phyloP scores from a whole-genome alignment of 1,140 invertebrate genomes.

The Diorhabda elongata region DNA sequence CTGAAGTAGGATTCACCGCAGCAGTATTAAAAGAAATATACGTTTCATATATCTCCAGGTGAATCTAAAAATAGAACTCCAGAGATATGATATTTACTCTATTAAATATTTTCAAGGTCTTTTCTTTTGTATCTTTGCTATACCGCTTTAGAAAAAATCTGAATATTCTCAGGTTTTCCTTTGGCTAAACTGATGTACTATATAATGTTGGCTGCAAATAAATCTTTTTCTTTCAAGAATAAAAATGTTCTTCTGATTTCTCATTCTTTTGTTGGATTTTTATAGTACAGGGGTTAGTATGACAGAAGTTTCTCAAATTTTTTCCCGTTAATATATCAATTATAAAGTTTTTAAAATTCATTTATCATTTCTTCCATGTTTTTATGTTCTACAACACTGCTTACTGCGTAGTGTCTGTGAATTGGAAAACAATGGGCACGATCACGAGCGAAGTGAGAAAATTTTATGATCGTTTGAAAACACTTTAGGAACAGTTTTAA shows the following conservation, averaged over 20 bases:
- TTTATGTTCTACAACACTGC: too few relatives aligned
- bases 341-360: background rate
- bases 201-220: background rate
- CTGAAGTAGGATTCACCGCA: too few relatives aligned
- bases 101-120: constrained; percentile 1
- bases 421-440: too few relatives aligned
- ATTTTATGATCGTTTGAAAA: too few relatives aligned
- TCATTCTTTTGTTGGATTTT: background rate
- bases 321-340: background rate
- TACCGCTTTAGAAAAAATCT: background rate
- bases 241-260: constrained; percentile 3
- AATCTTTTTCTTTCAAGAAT: background rate
- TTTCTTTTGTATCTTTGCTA: background rate
- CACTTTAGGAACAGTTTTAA: too few relatives aligned
- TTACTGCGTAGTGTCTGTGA: too few relatives aligned
- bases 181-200: background rate
- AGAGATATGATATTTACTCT: background rate
- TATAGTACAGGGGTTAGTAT: background rate
- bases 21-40: too few relatives aligned
- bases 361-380: too few relatives aligned
- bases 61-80: too few relatives aligned
- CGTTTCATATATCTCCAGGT: too few relatives aligned
- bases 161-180: background rate
- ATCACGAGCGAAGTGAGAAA: too few relatives aligned
- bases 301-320: background rate